Percentiles rank a stretch among this genome's conserved stretches.
phyloP scores from a whole-genome alignment of 2,797 vertebrate species.

The Stomatorhinus walkeri region DNA sequence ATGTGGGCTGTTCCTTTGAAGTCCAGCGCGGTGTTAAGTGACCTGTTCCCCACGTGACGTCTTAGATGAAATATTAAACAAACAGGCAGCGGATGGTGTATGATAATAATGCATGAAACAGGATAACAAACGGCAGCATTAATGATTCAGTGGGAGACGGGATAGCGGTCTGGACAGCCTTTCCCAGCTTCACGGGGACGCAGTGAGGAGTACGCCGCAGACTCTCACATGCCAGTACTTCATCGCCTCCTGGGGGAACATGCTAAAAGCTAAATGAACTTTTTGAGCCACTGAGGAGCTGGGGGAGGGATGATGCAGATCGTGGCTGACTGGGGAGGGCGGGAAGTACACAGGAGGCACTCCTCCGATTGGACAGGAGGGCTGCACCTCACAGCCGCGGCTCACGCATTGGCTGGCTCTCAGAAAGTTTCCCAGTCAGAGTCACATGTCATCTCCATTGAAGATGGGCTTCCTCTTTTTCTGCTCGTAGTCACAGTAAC shows the following conservation, averaged over 20 bases:
- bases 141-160: background rate
- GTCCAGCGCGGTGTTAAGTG: background rate
- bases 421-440: background rate
- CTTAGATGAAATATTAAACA: constrained; percentile 5
- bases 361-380: background rate
- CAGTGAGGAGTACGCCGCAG: background rate
- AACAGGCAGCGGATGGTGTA: background rate
- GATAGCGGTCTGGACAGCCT: background rate
- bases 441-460: background rate
- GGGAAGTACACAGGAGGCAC: background rate
- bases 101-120: background rate
- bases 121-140: background rate
- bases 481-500: background rate
- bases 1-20: background rate
- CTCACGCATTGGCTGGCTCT: background rate
- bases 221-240: background rate
- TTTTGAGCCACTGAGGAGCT: background rate
- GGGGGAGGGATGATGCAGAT: background rate
- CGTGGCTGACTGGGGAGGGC: background rate
- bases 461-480: background rate
- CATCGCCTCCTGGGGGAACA: background rate
- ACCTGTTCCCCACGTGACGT: background rate
- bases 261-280: background rate
- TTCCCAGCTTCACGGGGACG: background rate
- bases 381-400: background rate